Evolutionary conservation across 2,797 vertebrate genomes (phyloP), one percentile per base, ranked within the genome.

Genomic region (Protonibea diacanthus): DNA sequence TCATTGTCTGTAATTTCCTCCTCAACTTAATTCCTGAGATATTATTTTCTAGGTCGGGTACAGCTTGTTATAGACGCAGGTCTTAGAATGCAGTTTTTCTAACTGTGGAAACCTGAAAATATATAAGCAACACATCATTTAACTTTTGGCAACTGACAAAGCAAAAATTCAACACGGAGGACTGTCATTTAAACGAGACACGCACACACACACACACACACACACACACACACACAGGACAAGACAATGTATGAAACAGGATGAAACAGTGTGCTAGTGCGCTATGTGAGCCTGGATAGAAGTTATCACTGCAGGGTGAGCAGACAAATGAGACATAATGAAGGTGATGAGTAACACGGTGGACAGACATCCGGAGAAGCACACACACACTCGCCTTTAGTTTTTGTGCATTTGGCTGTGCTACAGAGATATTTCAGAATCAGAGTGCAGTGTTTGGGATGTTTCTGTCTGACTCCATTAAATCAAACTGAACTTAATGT

Each of bases 391-490:
- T 38, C 33, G 8, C 45, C 64, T 81, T 77, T 51, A 44, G 61
- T 27, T 66, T 63, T 72, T 84, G 65, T 57, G 62, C 52, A 79
- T 84, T 80, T 85, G 63, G 29, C 38, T 48, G 47, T 53, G 73
- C 76, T 56, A 29, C 56, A 67, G 53, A 78, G 45, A 76, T 12
- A 49, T 27, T 77, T 65, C 56, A 82, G 60, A 73, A 27, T 48
- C 15, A 51, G 55, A 33, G 15, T 18, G 42, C 17, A 42, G 13
- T 1, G 25, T 63, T 62, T 52, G 17, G 29, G 56, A 48, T 18
- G 9, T 59, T 63, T 70, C 42, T 61, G 29, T 60, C 23, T 40
- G 17, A 20, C 20, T 53, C 7, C 10, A 8, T 21, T 27, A 4
- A 56, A 69, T 67, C 5, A 71, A 60, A 59, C n/a, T n/a, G 20